phyloP scores from a whole-genome alignment of 2,888 invertebrate genomes.

The Acleris holmiana region DNA sequence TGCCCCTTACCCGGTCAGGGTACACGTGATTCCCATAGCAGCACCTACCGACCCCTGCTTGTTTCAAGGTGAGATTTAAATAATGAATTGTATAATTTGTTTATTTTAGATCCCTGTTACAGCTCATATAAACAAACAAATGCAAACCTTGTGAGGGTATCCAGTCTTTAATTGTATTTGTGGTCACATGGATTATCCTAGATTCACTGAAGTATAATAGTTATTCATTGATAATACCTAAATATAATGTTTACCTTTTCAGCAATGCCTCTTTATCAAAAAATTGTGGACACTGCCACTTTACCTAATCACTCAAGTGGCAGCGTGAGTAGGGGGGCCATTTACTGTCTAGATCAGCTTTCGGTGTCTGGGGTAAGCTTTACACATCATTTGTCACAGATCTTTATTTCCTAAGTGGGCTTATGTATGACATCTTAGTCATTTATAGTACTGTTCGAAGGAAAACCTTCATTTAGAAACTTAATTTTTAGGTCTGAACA shows the following conservation, averaged over 20 bases:
- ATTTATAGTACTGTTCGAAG: too few species aligned
- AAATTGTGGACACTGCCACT: constrained; percentile 90
- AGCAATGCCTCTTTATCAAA: constrained; percentile 90
- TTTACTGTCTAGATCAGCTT: constrained; percentile 76
- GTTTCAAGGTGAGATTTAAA: constrained; percentile 62
- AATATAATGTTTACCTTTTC: constrained; percentile 48
- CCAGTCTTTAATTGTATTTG: too few species aligned
- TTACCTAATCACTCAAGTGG: constrained; percentile 63
- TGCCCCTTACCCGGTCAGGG: constrained; percentile 91
- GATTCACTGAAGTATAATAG: too few species aligned
- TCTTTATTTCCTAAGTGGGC: too few species aligned
- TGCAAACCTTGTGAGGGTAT: too few species aligned
- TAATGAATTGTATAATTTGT: not conserved
- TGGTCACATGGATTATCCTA: too few species aligned
- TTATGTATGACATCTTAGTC: too few species aligned
- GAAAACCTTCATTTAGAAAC: too few species aligned
- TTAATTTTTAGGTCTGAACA: too few species aligned
- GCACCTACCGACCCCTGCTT: constrained; percentile 85
- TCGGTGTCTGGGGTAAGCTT: constrained; percentile 71
- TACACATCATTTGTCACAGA: too few species aligned
- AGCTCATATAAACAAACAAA: too few species aligned
- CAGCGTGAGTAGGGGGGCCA: constrained; percentile 64
- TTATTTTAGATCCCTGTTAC: not conserved
- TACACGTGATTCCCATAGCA: constrained; percentile 90
- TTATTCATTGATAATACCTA: not conserved